Evolutionary conservation across 2,797 vertebrate species (phyloP).

Genomic region (Tragopan temminckii): DNA sequence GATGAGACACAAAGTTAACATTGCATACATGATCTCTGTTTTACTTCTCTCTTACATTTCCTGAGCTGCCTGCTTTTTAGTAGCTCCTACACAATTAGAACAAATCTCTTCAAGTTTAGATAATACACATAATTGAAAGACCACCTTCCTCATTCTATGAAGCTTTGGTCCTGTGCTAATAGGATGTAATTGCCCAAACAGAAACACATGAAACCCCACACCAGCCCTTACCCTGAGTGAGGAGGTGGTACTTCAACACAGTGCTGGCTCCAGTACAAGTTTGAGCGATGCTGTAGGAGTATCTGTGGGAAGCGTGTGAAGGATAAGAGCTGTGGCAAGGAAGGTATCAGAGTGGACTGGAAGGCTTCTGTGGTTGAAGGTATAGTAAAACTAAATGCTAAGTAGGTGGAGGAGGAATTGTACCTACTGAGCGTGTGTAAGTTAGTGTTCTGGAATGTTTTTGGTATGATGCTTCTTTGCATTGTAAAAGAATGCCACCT

Average conservation of each 20-base stretch:
- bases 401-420: background rate
- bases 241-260: background rate
- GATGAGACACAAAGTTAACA: background rate
- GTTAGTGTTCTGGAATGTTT: background rate
- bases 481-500: background rate
- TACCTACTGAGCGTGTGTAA: background rate
- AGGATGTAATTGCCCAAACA: background rate
- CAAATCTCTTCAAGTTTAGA: background rate
- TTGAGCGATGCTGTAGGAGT: background rate
- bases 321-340: background rate
- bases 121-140: background rate
- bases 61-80: background rate
- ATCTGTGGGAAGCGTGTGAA: background rate
- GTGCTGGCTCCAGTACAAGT: rapidly evolving
- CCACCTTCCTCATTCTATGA: background rate
- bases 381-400: background rate
- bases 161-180: background rate
- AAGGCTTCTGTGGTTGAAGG: background rate
- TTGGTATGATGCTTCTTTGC: background rate
- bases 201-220: background rate
- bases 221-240: too few species aligned
- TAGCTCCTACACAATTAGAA: rapidly evolving
- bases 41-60: background rate
- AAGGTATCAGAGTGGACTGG: background rate
- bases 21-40: background rate